These are phyloP conservation scores for Bilobella aurantiaca DNA, from an alignment of 1,140 invertebrate species.

Conservation along the genomic window DNA sequence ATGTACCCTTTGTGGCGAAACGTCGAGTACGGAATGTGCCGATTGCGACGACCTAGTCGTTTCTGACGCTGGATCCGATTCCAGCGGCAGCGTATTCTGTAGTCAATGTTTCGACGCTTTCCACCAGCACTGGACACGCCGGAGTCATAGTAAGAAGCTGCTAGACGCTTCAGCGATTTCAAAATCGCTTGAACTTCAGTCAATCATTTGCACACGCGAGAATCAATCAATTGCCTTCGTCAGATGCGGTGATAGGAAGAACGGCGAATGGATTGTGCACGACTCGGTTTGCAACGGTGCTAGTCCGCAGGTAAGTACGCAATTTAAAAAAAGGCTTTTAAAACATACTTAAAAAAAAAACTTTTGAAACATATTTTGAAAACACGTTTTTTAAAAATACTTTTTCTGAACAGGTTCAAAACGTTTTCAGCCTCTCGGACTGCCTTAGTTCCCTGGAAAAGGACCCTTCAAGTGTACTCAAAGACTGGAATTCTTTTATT, in stretches of 20 bases:
- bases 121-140: neutral
- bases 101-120: neutral
- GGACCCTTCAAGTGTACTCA: neutral
- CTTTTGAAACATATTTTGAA: neutral
- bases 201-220: neutral
- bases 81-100: neutral
- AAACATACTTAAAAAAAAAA: neutral
- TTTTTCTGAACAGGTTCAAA: neutral
- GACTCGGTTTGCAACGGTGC: neutral
- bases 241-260: neutral
- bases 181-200: neutral
- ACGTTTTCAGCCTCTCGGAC: neutral
- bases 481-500: conserved; percentile 6
- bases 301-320: neutral
- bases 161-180: too few species aligned
- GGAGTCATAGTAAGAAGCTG: neutral
- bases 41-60: neutral
- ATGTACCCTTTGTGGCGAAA: neutral
- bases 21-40: neutral
- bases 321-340: neutral
- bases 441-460: conserved; percentile 6
- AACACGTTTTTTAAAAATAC: neutral
- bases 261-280: neutral
- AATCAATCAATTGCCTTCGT: conserved; percentile 9
- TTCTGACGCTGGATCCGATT: neutral